Evolutionary conservation across 2,113 vertebrate genomes (phyloP).

Genomic region (Amazona guildingii): DNA sequence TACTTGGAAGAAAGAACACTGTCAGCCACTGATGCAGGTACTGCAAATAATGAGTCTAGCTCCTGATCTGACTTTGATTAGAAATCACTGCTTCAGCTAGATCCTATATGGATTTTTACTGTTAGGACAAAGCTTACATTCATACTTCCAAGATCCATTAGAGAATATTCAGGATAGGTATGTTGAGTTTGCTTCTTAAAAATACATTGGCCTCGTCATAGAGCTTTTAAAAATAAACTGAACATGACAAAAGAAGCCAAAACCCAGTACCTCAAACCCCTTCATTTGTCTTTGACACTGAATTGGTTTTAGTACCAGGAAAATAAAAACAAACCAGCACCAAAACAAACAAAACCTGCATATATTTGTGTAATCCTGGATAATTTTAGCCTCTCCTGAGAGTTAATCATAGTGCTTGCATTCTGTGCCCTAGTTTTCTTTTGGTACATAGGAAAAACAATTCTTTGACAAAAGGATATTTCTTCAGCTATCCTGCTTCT

Average conservation of each 20-base stretch:
- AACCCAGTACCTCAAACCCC: background rate
- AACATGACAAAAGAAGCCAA: background rate
- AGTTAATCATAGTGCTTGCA: background rate
- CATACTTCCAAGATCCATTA: background rate
- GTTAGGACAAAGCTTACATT: background rate
- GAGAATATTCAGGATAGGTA: background rate
- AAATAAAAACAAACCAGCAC: background rate
- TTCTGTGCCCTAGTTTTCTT: slow-evolving; percentile 51
- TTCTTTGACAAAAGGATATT: slow-evolving; percentile 1
- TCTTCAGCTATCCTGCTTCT: slow-evolving; percentile 1
- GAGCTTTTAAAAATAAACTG: background rate
- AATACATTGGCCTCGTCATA: background rate
- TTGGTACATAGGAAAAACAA: background rate
- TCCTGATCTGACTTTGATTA: background rate
- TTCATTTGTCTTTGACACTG: background rate
- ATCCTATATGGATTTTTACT: background rate
- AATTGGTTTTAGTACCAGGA: background rate
- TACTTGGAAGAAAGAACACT: background rate
- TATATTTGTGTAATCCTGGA: slow-evolving; percentile 51
- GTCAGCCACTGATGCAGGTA: background rate
- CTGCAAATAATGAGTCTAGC: background rate
- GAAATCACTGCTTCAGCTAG: background rate
- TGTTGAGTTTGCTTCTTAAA: background rate
- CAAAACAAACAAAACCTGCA: background rate
- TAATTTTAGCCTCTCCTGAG: slow-evolving; percentile 49